phyloP scores from a whole-genome alignment of 2,113 vertebrate species.

The Suncus etruscus region DNA sequence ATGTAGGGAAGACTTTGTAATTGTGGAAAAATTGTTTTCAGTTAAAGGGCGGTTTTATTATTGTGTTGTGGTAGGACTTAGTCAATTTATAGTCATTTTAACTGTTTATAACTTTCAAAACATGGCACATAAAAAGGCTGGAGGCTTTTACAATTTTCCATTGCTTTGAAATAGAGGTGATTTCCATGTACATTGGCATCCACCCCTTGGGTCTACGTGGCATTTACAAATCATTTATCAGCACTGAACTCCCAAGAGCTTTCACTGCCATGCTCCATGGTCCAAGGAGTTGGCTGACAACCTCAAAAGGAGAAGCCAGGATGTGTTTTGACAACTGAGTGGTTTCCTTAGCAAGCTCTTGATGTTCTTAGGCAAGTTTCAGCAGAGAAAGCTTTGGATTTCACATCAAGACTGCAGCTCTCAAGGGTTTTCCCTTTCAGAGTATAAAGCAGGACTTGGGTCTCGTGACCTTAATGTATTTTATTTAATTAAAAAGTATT shows the following conservation, averaged over 20 bases:
- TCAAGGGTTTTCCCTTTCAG: neutral
- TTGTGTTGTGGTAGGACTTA: neutral
- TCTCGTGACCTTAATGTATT: neutral
- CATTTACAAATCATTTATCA: slow-evolving; percentile 58
- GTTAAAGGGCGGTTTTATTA: neutral
- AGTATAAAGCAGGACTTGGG: neutral
- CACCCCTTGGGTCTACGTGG: slow-evolving; percentile 16
- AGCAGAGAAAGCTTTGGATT: neutral
- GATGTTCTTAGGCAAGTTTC: slow-evolving; percentile 36
- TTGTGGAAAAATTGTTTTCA: neutral
- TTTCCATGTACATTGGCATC: neutral
- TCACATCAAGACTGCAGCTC: neutral
- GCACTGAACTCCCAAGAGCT: slow-evolving; percentile 34
- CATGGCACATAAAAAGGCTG: neutral
- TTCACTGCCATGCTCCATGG: neutral
- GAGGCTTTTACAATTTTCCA: slow-evolving; percentile 25
- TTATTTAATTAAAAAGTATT: neutral
- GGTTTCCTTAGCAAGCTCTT: slow-evolving; percentile 55
- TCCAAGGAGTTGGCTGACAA: slow-evolving; percentile 49
- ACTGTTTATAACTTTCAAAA: slow-evolving; percentile 45
- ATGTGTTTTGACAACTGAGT: slow-evolving; percentile 69
- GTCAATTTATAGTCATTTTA: slow-evolving; percentile 13
- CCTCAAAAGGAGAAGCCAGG: slow-evolving; percentile 19
- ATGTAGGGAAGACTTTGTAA: neutral
- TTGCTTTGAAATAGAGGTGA: slow-evolving; percentile 38